These are phyloP conservation scores for Silurus glanis DNA, from an alignment of 2,113 vertebrate species.

Conservation along the genomic window DNA sequence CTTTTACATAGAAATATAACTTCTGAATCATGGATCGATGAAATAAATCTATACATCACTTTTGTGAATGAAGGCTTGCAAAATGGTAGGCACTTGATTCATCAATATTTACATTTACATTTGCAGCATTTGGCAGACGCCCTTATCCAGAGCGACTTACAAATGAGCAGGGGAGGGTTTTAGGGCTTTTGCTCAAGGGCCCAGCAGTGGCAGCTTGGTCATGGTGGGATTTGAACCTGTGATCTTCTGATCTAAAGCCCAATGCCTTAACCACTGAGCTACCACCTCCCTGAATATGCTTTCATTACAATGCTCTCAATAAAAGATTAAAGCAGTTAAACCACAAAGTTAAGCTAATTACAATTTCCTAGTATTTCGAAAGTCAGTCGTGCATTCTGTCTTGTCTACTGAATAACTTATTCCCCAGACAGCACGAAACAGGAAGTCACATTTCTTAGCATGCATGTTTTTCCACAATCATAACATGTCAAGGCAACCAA, in stretches of 20 bases:
- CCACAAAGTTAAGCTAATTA: neutral
- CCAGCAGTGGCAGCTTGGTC: no score
- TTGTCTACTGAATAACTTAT: neutral
- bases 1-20: neutral
- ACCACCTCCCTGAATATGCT: no score
- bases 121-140: no score
- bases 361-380: neutral
- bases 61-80: neutral
- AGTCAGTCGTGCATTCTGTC: neutral
- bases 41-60: neutral
- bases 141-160: no score
- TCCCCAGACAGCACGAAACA: neutral
- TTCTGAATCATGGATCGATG: neutral
- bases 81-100: neutral
- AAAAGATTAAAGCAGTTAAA: neutral
- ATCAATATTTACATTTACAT: neutral
- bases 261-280: no score
- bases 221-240: no score
- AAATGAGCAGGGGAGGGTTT: no score
- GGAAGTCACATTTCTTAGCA: neutral
- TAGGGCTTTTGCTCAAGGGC: no score
- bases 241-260: no score
- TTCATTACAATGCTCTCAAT: neutral
- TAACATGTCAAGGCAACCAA: neutral
- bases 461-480: neutral